Percentiles rank a stretch among this genome's conserved stretches.
phyloP scores from a whole-genome alignment of 2,888 invertebrate genomes.

The Atethmia centrago region DNA sequence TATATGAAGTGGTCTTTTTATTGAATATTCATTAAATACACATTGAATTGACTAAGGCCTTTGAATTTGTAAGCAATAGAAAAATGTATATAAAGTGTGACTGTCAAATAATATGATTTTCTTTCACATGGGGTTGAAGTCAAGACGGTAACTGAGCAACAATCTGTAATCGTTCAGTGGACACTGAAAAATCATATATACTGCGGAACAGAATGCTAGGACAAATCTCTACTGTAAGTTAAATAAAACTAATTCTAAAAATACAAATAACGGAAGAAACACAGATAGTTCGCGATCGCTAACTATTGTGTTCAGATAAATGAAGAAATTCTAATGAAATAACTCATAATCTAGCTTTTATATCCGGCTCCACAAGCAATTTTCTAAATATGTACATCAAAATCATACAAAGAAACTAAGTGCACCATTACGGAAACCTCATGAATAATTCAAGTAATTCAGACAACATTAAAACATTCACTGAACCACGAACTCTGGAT shows the following conservation, averaged over 20 bases:
- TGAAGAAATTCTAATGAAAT: conserved; percentile 11
- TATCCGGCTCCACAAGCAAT: conserved; percentile 27
- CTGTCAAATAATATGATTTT: conserved; percentile 18
- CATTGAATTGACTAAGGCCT: conserved; percentile 6
- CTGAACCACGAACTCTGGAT: conserved; percentile 49
- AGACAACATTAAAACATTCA: conserved; percentile 46
- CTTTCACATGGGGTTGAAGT: conserved; percentile 24
- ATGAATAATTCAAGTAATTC: conserved; percentile 57
- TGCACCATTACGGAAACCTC: conserved; percentile 47
- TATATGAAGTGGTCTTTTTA: neutral
- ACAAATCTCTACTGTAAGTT: neutral
- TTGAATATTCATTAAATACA: conserved; percentile 14
- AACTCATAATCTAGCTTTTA: conserved; percentile 10
- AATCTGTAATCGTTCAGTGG: conserved; percentile 6
- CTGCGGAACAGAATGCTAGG: neutral
- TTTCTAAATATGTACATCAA: conserved; percentile 48
- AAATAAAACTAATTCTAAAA: neutral
- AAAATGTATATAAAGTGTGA: conserved; percentile 13
- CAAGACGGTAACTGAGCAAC: conserved; percentile 20
- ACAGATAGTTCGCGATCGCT: neutral
- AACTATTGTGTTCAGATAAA: conserved; percentile 1
- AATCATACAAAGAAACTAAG: conserved; percentile 38
- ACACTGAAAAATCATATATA: conserved; percentile 20
- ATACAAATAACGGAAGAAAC: neutral
- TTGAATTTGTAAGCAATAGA: conserved; percentile 22